These are phyloP conservation scores for Diarsia rubi DNA, from an alignment of 2,888 invertebrate genomes.

Conservation along the genomic window DNA sequence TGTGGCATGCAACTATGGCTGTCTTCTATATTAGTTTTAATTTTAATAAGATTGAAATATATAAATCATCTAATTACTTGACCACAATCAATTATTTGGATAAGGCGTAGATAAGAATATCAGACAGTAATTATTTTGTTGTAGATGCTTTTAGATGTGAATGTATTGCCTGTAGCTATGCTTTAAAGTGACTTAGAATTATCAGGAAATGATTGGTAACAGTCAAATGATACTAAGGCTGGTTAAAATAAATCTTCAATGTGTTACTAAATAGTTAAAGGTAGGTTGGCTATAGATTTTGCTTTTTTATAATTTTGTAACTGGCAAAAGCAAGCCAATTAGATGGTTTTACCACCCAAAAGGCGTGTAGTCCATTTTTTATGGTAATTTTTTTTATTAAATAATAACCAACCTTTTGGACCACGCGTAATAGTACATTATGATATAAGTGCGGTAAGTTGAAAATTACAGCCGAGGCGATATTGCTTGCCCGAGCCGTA, in stretches of 20 bases:
- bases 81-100: too few species aligned
- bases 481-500: too few species aligned
- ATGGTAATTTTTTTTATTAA: not conserved
- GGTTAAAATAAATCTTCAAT: not conserved
- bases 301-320: not conserved
- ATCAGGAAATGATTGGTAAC: not conserved
- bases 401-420: not conserved
- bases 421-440: too few species aligned
- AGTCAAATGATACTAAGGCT: not conserved
- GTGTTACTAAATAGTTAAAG: not conserved
- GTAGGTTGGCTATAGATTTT: not conserved
- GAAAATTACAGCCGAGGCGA: too few species aligned
- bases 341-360: not conserved
- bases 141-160: not conserved
- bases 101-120: too few species aligned
- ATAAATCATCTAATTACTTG: too few species aligned
- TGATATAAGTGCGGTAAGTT: too few species aligned
- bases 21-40: too few species aligned
- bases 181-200: not conserved
- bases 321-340: not conserved
- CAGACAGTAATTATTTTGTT: not conserved
- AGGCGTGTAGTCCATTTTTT: not conserved
- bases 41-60: too few species aligned
- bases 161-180: conserved; percentile 21
- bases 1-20: too few species aligned